These are phyloP conservation scores for Syrista parreyssii DNA, from an alignment of 2,888 invertebrate genomes.

Conservation along the genomic window DNA sequence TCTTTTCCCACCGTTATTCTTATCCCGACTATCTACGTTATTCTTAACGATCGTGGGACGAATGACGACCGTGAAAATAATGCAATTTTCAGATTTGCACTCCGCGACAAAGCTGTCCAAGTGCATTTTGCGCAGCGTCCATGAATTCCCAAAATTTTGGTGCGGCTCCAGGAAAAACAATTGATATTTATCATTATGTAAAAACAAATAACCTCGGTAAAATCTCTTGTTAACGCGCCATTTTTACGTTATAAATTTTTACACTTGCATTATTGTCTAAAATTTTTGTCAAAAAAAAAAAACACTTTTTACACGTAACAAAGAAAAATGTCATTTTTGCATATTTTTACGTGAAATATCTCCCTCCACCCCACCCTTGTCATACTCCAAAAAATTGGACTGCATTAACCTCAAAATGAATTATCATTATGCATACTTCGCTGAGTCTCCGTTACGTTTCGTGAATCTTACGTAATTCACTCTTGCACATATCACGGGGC, in stretches of 20 bases:
- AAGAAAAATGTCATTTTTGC: no score
- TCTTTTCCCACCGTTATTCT: no score
- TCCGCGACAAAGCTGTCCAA: not conserved
- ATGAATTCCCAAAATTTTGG: not conserved
- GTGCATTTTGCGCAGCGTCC: not conserved
- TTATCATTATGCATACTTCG: conserved; percentile 19
- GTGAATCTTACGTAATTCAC: not conserved
- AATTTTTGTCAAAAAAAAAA: not conserved
- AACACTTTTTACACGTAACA: no score
- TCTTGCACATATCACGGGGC: not conserved
- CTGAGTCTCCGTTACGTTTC: not conserved
- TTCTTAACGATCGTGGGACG: no score
- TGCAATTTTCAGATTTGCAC: not conserved
- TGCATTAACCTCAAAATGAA: conserved; percentile 20
- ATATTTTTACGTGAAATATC: no score
- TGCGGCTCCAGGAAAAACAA: not conserved
- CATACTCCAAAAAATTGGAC: not conserved
- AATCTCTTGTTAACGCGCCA: not conserved
- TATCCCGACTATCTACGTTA: no score
- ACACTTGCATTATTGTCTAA: not conserved
- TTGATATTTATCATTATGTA: not conserved
- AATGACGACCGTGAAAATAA: no score
- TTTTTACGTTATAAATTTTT: not conserved
- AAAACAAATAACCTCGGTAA: not conserved
- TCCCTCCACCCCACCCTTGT: no score